Evolutionary conservation across 2,888 invertebrate genomes (phyloP), one percentile per base, ranked within the genome.

Genomic region (Caenorhabditis doughertyi): DNA sequence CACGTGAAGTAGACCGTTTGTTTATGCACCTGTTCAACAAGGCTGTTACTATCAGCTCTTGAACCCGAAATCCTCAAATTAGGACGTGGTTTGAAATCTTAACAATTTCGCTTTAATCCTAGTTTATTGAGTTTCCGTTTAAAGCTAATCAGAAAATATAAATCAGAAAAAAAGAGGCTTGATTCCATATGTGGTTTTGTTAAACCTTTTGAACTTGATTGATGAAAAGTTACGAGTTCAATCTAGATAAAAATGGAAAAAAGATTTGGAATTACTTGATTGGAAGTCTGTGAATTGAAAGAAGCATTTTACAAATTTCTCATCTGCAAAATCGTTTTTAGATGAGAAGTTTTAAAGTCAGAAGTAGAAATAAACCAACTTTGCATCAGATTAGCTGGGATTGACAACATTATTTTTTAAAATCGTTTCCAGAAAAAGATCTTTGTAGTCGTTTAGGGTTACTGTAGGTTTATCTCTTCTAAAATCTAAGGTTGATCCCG

Each of bases 261-360:
- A 27, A 42, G 42, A 42, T 18, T 35, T 13, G 4, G 35, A 21
- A 13, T 44, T n/a, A 60, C n/a, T n/a, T 44, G 60, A 60, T 58
- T 58, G 42, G 42, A 58, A 58, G 39, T 58, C 13, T 35, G 18
- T 16, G 44, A 60, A 60, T 25, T 60, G 25, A n/a, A 44, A 60
- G 25, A 42, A 11, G 42, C n/a, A 60, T 42, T 44, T n/a, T 60
- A 42, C 60, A 60, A 23, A 42, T n/a, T 25, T 25, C n/a, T n/a
- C 16, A 44, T 23, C 29, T 60, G 60, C 39, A 60, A n/a, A 56
- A 35, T 56, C 35, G 29, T 56, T 35, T 21, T 18, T 29, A n/a
- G 60, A 60, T 60, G 42, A 60, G 39, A 42, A 42, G 42, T 42
- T 60, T 42, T 60, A 27, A 21, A 58, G 18, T 47, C 23, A 18